Conservation (phyloP, 2,113 vertebrate species). For the Solea solea region DNA sequence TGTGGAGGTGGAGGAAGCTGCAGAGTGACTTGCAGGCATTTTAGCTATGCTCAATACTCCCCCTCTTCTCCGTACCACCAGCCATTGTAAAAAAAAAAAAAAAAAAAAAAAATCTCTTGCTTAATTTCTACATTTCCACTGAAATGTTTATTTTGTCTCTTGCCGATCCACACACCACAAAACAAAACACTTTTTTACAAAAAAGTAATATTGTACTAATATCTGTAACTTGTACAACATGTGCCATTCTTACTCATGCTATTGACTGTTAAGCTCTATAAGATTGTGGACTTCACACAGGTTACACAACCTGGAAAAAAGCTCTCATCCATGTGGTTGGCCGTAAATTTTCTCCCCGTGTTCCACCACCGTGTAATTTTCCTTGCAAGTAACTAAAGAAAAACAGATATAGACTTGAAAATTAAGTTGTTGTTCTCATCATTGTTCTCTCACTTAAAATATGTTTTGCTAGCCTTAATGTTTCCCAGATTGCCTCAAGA, state of each 20-base stretch:
- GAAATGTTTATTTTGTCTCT: slow-evolving; percentile 21
- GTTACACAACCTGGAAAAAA: slow-evolving; percentile 24
- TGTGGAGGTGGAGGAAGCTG: slow-evolving; percentile 43
- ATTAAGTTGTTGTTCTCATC: slow-evolving; percentile 7
- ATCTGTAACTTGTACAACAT: neutral
- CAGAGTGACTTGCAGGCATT: slow-evolving; percentile 51
- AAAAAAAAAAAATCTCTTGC: slow-evolving; percentile 10
- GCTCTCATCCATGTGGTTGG: neutral
- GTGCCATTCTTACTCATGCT: no score
- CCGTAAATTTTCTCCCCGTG: slow-evolving; percentile 7
- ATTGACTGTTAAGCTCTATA: neutral
- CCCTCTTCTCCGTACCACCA: neutral
- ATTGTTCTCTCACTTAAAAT: slow-evolving; percentile 33
- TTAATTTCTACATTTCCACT: slow-evolving; percentile 31
- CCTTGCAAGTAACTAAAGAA: slow-evolving; percentile 38
- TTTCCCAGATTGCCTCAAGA: slow-evolving; percentile 53
- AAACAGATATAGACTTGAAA: slow-evolving; percentile 27
- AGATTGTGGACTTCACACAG: neutral
- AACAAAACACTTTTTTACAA: slow-evolving; percentile 8
- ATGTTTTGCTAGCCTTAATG: slow-evolving; percentile 50
- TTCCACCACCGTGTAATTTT: slow-evolving; percentile 19
- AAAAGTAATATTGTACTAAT: neutral
- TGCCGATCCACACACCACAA: neutral
- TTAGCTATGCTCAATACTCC: slow-evolving; percentile 33
- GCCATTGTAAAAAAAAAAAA: neutral